phyloP scores from a whole-genome alignment of 2,888 invertebrate genomes.

The Imbricaverruca yamaguchii region DNA sequence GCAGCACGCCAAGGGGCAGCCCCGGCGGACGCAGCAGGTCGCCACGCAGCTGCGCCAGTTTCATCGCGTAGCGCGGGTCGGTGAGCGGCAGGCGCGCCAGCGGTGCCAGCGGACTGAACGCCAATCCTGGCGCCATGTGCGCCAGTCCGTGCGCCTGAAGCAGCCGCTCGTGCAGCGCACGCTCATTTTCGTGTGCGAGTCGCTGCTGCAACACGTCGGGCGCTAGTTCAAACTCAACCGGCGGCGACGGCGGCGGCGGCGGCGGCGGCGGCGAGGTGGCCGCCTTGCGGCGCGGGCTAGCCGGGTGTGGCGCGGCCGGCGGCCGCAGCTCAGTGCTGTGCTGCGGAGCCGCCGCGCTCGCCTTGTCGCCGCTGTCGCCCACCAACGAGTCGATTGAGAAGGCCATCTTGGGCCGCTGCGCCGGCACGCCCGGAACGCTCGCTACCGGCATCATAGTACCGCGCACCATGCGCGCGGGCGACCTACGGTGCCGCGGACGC shows the following conservation, averaged over 20 bases:
- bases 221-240: not conserved
- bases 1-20: not conserved
- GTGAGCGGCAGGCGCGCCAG: constrained; percentile 14
- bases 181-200: constrained; percentile 11
- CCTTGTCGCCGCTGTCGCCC: constrained; percentile 50
- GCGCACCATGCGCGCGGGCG: constrained; percentile 12
- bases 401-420: constrained; percentile 70
- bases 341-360: constrained; percentile 23
- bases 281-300: not conserved
- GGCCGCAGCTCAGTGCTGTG: constrained; percentile 27
- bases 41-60: constrained; percentile 11
- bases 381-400: constrained; percentile 91
- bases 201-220: constrained; percentile 5
- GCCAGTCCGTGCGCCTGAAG: not conserved
- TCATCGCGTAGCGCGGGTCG: constrained; percentile 2
- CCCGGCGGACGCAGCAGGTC: not conserved
- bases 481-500: not conserved
- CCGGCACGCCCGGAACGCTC: constrained; percentile 10
- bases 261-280: no score
- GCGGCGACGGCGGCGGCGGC: not conserved
- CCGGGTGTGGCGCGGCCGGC: constrained; percentile 25
- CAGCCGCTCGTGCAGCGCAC: constrained; percentile 8
- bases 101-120: not conserved
- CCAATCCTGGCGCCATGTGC: not conserved
- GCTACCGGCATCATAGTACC: constrained; percentile 15